Percentiles rank a stretch among this genome's conserved stretches.
phyloP scores from a whole-genome alignment of 2,888 invertebrate genomes.

The Miltochrista miniata region DNA sequence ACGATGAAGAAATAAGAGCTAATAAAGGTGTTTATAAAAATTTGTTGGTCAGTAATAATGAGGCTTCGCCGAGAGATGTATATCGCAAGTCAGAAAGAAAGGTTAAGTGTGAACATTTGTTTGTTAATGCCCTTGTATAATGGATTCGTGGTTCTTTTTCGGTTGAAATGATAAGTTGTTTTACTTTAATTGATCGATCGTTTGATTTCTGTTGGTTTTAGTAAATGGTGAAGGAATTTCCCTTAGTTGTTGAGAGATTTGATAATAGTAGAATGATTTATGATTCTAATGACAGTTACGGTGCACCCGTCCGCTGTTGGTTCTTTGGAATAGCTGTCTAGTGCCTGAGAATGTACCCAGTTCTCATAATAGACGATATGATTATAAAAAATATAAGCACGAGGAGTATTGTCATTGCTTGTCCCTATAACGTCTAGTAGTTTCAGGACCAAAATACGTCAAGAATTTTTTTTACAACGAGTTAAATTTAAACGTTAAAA shows the following conservation, averaged over 20 bases:
- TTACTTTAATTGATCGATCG: constrained; percentile 66
- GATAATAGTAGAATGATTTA: constrained; percentile 36
- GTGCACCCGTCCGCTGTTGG: not conserved
- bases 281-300: constrained; percentile 19
- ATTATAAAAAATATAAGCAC: no score
- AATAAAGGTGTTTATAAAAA: constrained; percentile 16
- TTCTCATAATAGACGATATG: no score
- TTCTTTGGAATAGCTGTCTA: no score
- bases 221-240: constrained; percentile 42
- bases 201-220: constrained; percentile 38
- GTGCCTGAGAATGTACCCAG: no score
- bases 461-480: no score
- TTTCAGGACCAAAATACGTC: no score
- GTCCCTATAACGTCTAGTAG: no score
- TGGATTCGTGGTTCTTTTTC: constrained; percentile 71
- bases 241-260: constrained; percentile 32
- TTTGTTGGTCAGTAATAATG: constrained; percentile 65
- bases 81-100: constrained; percentile 74
- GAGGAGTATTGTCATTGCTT: no score
- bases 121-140: constrained; percentile 80
- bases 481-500: no score
- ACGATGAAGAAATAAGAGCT: constrained; percentile 15
- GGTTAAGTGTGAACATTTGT: constrained; percentile 83
- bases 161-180: constrained; percentile 72
- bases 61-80: constrained; percentile 75